Percentiles rank a stretch among this genome's conserved stretches.
Conservation (phyloP, 1,140 invertebrate species). For the Acyrthosiphon pisum region DNA sequence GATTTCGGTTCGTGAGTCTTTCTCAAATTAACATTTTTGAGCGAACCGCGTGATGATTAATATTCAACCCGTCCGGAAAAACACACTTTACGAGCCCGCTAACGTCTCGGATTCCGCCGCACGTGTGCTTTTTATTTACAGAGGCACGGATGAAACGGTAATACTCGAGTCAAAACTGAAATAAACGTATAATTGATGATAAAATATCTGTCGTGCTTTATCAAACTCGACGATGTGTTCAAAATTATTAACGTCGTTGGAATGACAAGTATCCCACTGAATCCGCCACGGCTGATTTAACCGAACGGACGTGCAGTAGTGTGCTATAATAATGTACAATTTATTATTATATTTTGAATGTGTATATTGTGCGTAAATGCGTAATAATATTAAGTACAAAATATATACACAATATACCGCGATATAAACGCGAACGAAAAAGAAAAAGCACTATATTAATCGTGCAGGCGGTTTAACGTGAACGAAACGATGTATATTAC, state of each 20-base stretch:
- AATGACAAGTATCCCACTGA: not conserved
- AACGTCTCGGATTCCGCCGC: not conserved
- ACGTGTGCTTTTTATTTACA: not conserved
- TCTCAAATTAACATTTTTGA: not conserved
- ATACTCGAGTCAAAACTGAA: not conserved
- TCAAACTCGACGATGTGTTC: not conserved
- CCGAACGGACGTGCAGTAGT: not conserved
- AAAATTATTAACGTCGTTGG: not conserved
- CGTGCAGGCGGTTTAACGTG: not conserved
- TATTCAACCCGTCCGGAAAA: not conserved
- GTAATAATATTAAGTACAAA: not conserved
- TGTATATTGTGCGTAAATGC: too few relatives aligned
- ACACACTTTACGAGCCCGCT: not conserved
- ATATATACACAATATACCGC: not conserved
- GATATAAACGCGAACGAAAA: not conserved
- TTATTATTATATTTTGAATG: slow-evolving; percentile 1
- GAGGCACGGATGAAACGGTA: not conserved
- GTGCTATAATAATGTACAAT: not conserved
- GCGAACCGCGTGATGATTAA: not conserved
- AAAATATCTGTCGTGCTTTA: not conserved
- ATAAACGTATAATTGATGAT: slow-evolving; percentile 12
- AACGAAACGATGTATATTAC: not conserved
- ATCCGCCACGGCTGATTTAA: not conserved
- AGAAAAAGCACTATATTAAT: not conserved
- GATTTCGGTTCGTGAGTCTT: not conserved